Percentiles rank a stretch among this genome's conserved stretches.
These are phyloP conservation scores for Leiothrix lutea DNA, from an alignment of 2,113 vertebrate genomes.

Conservation along the genomic window DNA sequence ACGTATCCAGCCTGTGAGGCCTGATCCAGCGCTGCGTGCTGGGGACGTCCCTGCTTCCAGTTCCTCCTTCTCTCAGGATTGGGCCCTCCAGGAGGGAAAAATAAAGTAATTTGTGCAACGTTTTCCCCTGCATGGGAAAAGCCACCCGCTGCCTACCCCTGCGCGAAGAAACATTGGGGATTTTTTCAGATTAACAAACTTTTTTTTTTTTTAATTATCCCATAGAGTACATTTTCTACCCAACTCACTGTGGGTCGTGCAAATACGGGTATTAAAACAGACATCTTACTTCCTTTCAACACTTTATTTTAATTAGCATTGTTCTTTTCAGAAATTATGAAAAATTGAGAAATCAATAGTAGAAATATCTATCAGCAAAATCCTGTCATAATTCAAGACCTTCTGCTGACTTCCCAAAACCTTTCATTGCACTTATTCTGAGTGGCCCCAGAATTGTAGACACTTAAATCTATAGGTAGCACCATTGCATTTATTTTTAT, in stretches of 20 bases:
- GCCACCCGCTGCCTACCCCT: not conserved
- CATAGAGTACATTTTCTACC: not conserved
- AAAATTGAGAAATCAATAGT: not conserved
- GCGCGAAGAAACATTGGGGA: not conserved
- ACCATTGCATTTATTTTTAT: not conserved
- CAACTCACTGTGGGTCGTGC: not conserved
- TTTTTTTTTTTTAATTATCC: not conserved
- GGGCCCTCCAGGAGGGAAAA: conserved; percentile 29
- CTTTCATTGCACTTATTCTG: not conserved
- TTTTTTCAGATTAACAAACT: conserved; percentile 22
- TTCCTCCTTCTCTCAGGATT: not conserved
- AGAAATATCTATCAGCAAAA: conserved; percentile 7
- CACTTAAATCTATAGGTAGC: not conserved
- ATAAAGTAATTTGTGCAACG: not conserved
- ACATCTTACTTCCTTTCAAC: not conserved
- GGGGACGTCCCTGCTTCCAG: not conserved
- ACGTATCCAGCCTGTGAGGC: not conserved
- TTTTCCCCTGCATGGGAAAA: not conserved
- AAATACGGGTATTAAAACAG: not conserved
- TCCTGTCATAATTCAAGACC: not conserved
- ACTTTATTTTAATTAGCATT: not conserved
- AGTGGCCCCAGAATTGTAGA: not conserved
- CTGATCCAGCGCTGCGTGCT: not conserved
- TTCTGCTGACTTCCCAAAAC: conserved; percentile 2
- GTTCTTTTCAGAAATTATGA: not conserved